phyloP scores from a whole-genome alignment of 2,113 vertebrate genomes.

The Tragelaphus buxtoni region DNA sequence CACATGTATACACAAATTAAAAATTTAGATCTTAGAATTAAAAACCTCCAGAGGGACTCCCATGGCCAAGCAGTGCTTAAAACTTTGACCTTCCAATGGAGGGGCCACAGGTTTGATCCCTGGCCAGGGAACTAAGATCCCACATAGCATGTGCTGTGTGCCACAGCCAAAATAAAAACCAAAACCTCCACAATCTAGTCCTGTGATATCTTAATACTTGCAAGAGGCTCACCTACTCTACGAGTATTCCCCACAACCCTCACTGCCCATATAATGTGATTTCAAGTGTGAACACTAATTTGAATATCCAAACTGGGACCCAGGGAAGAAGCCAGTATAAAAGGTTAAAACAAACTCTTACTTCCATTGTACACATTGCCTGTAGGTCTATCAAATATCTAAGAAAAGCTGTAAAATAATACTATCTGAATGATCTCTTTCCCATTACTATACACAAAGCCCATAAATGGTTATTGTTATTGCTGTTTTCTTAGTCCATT shows the following conservation, averaged over 20 bases:
- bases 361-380: neutral
- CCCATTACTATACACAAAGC: neutral
- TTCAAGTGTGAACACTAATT: neutral
- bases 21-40: neutral
- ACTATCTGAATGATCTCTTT: neutral
- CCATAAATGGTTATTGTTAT: neutral
- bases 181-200: neutral
- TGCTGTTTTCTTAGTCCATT: neutral
- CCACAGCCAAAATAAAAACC: neutral
- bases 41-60: neutral
- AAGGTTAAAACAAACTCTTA: neutral
- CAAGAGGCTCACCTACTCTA: neutral
- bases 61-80: neutral
- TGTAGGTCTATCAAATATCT: neutral
- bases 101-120: neutral
- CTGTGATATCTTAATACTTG: neutral
- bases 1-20: neutral
- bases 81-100: neutral
- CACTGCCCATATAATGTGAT: neutral
- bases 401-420: neutral
- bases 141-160: neutral
- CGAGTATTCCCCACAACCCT: neutral
- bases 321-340: neutral
- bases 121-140: neutral
- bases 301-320: neutral